Conservation (phyloP, 2,888 invertebrate species). For the Lasioglossum figueresi region DNA sequence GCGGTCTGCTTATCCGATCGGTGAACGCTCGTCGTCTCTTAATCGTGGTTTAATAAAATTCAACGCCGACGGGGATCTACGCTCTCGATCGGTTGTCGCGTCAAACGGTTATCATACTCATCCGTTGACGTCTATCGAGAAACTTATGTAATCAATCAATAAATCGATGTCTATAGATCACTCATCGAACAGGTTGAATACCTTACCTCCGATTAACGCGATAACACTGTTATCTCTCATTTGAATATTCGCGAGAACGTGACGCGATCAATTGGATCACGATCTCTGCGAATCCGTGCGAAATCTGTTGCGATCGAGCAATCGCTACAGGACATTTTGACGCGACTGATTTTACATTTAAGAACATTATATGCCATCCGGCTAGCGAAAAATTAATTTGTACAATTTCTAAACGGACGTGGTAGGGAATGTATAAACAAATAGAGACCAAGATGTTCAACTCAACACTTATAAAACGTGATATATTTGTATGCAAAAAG, state of each 20-base stretch:
- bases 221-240: not conserved
- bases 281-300: not conserved
- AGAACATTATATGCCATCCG: too few relatives aligned
- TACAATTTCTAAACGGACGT: too few relatives aligned
- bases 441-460: not conserved
- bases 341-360: not conserved
- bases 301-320: not conserved
- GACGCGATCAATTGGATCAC: not conserved
- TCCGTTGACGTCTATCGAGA: not conserved
- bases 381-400: too few relatives aligned
- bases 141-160: conserved; percentile 22
- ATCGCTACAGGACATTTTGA: not conserved
- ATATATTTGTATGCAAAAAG: conserved; percentile 47
- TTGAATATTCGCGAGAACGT: not conserved
- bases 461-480: conserved; percentile 53
- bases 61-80: not conserved
- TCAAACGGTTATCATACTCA: not conserved
- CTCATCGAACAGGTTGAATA: not conserved
- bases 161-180: not conserved
- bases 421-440: not conserved
- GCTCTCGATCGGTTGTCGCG: not conserved
- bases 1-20: not conserved
- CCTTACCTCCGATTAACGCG: not conserved
- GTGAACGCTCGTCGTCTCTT: not conserved
- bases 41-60: not conserved